Evolutionary conservation across 2,888 invertebrate species (phyloP), one percentile per base, ranked within the genome.

Genomic region (Lypha dubia): DNA sequence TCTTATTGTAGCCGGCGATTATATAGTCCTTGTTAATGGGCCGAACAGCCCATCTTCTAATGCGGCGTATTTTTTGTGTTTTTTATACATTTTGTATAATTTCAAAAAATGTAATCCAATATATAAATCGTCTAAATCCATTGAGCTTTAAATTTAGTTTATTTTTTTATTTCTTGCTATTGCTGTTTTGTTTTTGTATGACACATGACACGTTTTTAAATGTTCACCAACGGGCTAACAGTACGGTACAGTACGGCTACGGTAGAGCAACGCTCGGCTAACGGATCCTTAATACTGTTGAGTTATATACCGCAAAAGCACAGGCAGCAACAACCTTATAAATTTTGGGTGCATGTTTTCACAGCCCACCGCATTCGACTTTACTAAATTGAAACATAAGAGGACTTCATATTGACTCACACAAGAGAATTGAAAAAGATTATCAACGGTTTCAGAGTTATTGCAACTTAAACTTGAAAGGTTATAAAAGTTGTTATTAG

Each of bases 11-110:
- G 13, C 20, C 38, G 6, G 38, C 22, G 4, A 62, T 35, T n/a
- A 62, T 11, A 17, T 44, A 44, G 15, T 63, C 63, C 13, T 1
- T 63, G 11, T 44, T 63, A 15, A 46, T 41, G 24, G 63, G 44
- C 24, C 44, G 24, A 35, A 60, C 60, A 35, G 35, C 24, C 35
- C 60, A 60, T 60, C 60, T 35, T 24, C 60, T 60, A 17, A 38
- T 3, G 17, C 60, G 60, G 0, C 60, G 60, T 20, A n/a, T 32
- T 11, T 9, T 20, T 20, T 51, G 20, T 3, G 49, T 9, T 51
- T 51, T 51, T 51, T 41, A 15, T 44, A 35, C 35, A 20, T 32
- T 28, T 17, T 58, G 15, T 28, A 5, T 8, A 58, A 17, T 17
- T 58, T 58, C 28, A 58, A 58, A 58, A 58, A 58, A 3, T 8